Conservation (phyloP, 2,888 invertebrate species). For the Beris morrisii region DNA sequence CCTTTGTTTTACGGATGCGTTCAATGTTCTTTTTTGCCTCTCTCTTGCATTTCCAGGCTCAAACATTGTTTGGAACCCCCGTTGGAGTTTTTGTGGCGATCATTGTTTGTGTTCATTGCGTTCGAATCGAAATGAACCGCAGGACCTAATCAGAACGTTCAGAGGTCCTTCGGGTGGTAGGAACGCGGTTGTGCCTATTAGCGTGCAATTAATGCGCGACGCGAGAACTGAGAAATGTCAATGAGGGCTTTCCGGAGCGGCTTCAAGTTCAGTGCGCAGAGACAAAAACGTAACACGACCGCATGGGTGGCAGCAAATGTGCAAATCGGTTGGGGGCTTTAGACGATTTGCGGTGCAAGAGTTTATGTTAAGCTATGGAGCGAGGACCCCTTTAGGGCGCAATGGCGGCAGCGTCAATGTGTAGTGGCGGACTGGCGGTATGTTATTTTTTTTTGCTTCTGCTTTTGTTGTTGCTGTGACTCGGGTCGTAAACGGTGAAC, state of each 20-base stretch:
- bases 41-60: not conserved
- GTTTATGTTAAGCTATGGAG: not conserved
- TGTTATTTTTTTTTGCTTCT: not conserved
- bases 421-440: not conserved
- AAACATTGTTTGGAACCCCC: slow-evolving; percentile 20
- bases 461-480: not conserved
- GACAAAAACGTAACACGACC: slow-evolving; percentile 20
- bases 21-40: slow-evolving; percentile 11
- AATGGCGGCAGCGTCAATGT: not conserved
- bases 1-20: slow-evolving; percentile 27
- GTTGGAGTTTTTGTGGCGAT: slow-evolving; percentile 18
- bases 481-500: slow-evolving; percentile 4
- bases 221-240: slow-evolving; percentile 37
- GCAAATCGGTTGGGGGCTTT: slow-evolving; percentile 37
- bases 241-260: not conserved
- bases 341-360: slow-evolving; percentile 17
- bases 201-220: slow-evolving; percentile 22
- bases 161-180: not conserved
- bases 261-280: slow-evolving; percentile 22
- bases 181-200: slow-evolving; percentile 10
- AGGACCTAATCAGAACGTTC: slow-evolving; percentile 22
- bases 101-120: slow-evolving; percentile 31
- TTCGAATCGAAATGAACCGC: not conserved
- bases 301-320: slow-evolving; percentile 40
- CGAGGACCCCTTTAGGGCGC: slow-evolving; percentile 6